phyloP scores from a whole-genome alignment of 2,888 invertebrate genomes.

The Hedychridium roseum region DNA sequence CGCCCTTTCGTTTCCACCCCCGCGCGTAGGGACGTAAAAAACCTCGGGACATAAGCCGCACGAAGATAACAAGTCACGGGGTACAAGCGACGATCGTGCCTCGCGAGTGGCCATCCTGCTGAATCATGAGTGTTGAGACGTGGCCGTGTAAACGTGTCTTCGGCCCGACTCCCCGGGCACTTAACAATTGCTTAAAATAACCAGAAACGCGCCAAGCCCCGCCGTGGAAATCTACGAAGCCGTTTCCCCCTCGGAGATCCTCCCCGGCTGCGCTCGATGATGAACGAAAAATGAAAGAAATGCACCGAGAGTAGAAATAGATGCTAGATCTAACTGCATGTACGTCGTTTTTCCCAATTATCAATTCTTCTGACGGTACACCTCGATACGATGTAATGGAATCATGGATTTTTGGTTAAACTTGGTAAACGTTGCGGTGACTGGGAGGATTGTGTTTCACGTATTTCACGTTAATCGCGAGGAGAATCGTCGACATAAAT shows the following conservation, averaged over 20 bases:
- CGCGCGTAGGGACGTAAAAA: conserved; percentile 16
- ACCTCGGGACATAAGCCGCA: conserved; percentile 17
- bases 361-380: no score
- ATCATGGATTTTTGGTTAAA: no score
- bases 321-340: not conserved
- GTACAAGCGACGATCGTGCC: not conserved
- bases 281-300: not conserved
- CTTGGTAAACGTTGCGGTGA: no score
- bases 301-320: conserved; percentile 4
- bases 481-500: no score
- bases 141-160: conserved; percentile 30
- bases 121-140: conserved; percentile 38
- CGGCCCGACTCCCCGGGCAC: conserved; percentile 30
- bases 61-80: not conserved
- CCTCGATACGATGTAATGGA: no score
- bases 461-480: no score
- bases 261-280: conserved; percentile 12
- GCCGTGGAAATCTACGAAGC: conserved; percentile 18
- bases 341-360: no score
- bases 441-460: no score
- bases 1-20: conserved; percentile 13
- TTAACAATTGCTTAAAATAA: conserved; percentile 51
- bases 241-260: conserved; percentile 10
- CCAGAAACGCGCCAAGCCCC: conserved; percentile 24
- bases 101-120: no score